Base-by-base conservation (phyloP, 2,797 vertebrate species). In the Pangasius djambal region DNA sequence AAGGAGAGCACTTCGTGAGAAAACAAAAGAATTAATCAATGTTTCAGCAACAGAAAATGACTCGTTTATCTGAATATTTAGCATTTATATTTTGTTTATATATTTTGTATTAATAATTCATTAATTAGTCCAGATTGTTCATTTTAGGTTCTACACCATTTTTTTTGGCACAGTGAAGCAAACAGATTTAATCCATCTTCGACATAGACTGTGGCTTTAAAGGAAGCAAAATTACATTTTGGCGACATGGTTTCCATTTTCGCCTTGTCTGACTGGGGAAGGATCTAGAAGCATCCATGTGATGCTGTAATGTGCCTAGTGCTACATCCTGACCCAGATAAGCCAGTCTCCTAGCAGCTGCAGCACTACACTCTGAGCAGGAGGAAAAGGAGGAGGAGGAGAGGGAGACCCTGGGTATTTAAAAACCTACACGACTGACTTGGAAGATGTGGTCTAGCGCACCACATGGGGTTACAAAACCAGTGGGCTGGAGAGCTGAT, bases 321-420 rank as follows among this genome's bases (percentile, higher is more conserved):
- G 85, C 81, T 89, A 78, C 86, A 55, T 75, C 75, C 70, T 90
- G 91, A 92, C 92, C 92, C 92, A 92, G 91, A 91, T 92, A 92
- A 83, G 74, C 79, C 4, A 86, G 69, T 86, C 83, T 87, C 88
- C 85, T 67, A 83, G 89, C 75, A 87, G 87, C 28, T 75, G 72
- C 67, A 89, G 31, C 40, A 37, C 37, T 59, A 74, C 48, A 88
- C 61, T 20, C 74, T 6, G 55, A 75, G 65, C 67, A 69, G 67
- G 48, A 57, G 81, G 40, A 87, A 12, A 20, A 55, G 7, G 28
- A 87, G 61, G 55, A 87, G 61, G 55, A 78, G 52, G 87, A 77
- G 63, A 88, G 88, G 89, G 74, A 90, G 86, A 89, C 90, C 90
- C 89, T 40, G 16, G 61, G 37, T 69, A 69, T 67, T 72, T 70